Evolutionary conservation across 2,888 invertebrate species (phyloP), one percentile per base, ranked within the genome.

Genomic region (Nesidiocoris tenuis): DNA sequence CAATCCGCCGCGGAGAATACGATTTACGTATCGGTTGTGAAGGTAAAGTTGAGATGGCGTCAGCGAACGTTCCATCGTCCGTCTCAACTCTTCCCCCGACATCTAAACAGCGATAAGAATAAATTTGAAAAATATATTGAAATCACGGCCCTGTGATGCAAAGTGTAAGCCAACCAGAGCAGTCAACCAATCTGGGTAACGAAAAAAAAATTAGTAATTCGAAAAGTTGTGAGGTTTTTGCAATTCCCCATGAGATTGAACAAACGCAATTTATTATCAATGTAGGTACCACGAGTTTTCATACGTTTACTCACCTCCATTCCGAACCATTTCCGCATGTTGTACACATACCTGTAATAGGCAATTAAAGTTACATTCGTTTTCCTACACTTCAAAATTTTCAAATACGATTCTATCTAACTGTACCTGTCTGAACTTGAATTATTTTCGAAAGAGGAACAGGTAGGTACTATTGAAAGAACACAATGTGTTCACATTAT

Each of bases 41-140:
- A 91, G 87, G 82, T 90, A 91, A 24, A 94, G 88, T 84, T 93
- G 91, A 64, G 93, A 90, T 5, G 87, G 84, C 7, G 87, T 87
- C 78, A 96, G 84, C 17, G 95, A 84, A 82, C 90, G 89, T 56
- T 94, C 87, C 2, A 92, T 92, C 84, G 92, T 91, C 16, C 85
- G 83, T 81, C 95, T 94, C 82, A 96, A 95, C 81, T 94, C 92
- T 82, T 93, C 91, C 82, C 93, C 93, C 0, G 91, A 90, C 77
- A 91, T 87, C 84, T 92, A 78, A 22, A n/a, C n/a, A n/a, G n/a
- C n/a, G n/a, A n/a, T n/a, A n/a, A n/a, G n/a, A n/a, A 64, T 74
- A 63, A 61, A 67, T 63, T 22, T 9, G 66, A 65, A 17, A 64
- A 74, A 63, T 0, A 23, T 9, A 25, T 39, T 54, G 21, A 24